phyloP scores from a whole-genome alignment of 2,888 invertebrate species.

The Dorcus hopei region DNA sequence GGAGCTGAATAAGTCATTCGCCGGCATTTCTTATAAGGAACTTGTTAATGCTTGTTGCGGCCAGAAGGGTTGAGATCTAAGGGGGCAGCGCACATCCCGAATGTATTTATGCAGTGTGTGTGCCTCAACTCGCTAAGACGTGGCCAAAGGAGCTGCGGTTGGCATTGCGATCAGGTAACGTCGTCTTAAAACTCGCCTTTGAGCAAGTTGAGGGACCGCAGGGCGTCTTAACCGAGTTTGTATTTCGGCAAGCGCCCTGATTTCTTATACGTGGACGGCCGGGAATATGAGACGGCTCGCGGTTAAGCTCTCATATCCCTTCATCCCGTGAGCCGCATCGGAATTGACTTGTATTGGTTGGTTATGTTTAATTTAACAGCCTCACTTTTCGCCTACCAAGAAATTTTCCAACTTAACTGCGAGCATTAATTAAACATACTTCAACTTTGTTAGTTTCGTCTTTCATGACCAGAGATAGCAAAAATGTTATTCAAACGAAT shows the following conservation, averaged over 20 bases:
- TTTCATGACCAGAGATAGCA: not conserved
- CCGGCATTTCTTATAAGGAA: slow-evolving; percentile 35
- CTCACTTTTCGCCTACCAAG: not conserved
- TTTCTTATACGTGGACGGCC: slow-evolving; percentile 30
- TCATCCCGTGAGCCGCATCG: slow-evolving; percentile 24
- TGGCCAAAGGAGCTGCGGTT: slow-evolving; percentile 40
- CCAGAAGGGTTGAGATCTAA: slow-evolving; percentile 24
- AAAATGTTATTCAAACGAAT: not conserved
- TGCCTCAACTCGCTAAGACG: slow-evolving; percentile 37
- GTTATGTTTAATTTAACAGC: slow-evolving; percentile 24
- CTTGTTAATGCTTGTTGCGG: slow-evolving; percentile 34
- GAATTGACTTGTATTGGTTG: slow-evolving; percentile 24
- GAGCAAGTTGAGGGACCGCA: slow-evolving; percentile 34
- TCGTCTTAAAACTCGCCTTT: slow-evolving; percentile 40
- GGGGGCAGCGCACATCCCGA: slow-evolving; percentile 30
- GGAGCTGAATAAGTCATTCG: slow-evolving; percentile 37
- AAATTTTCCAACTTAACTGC: not conserved
- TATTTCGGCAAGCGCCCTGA: slow-evolving; percentile 27
- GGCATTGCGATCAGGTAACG: slow-evolving; percentile 46
- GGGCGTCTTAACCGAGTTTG: slow-evolving; percentile 31
- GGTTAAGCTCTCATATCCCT: slow-evolving; percentile 26
- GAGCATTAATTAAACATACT: no score
- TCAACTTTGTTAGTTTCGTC: not conserved
- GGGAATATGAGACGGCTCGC: slow-evolving; percentile 26
- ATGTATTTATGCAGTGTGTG: slow-evolving; percentile 37